Base-by-base conservation (phyloP, 1,140 invertebrate genomes). In the Drosophila saltans region DNA sequence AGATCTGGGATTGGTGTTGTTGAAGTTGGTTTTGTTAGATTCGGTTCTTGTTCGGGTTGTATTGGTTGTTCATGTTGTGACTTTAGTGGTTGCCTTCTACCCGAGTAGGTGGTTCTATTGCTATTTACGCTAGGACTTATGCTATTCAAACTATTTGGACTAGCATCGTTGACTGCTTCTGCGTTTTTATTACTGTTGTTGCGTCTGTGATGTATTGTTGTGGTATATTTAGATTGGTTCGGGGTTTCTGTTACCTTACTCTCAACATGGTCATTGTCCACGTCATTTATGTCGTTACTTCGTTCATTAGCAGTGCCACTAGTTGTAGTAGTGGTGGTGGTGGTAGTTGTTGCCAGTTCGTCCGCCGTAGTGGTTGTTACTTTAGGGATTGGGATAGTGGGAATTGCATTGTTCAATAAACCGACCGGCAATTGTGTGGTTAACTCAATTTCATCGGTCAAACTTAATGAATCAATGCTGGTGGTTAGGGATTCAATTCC, bases 81-180 rank as follows among this genome's bases (percentile, higher is more conserved):
- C 76, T 66, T 72, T 66, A 70, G 85, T 81, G 77, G 75, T 81
- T 74, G 71, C 80, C 82, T 91, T 86, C 90, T 83, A 75, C 85
- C 85, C 33, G 82, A 77, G 56, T 75, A 69, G 57, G 81, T 77
- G 65, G 69, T 77, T 80, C 71, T 90, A 78, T 77, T 74, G 61
- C 55, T 88, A 91, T 81, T 91, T 76, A 90, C 72, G 75, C 43
- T 75, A 78, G 69, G 45, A 36, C 16, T 78, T 61, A 58, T 56
- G 55, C 64, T 84, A 83, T 68, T 88, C 77, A 88, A 89, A 81
- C 75, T 78, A 73, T 83, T 81, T 72, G 30, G 89, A 91, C 84
- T 91, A 91, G 89, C 68, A 76, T 91, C 72, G 75, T 74, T 91
- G 78, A 72, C 76, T 62, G 72, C 76, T 68, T 80, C 72, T 76